Evolutionary conservation across 2,797 vertebrate species (phyloP).

Genomic region (Thalassophryne amazonica): DNA sequence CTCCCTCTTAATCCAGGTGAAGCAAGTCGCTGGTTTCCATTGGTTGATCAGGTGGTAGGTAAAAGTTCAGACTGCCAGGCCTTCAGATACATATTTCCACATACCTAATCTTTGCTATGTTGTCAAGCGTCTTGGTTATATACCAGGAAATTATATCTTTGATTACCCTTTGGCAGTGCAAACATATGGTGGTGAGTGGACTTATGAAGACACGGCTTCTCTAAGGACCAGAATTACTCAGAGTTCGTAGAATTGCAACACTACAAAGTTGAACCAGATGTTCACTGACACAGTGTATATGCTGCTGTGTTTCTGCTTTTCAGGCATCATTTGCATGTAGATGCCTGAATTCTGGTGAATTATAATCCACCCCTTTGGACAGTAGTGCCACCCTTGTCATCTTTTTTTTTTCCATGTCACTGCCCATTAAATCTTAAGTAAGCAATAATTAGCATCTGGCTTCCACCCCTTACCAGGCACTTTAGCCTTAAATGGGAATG

Average conservation of each 20-base stretch:
- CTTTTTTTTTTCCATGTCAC: slow-evolving; percentile 40
- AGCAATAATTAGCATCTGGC: slow-evolving; percentile 59
- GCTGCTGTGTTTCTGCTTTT: neutral
- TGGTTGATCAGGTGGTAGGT: too few relatives aligned
- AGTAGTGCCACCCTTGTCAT: slow-evolving; percentile 39
- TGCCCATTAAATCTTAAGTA: slow-evolving; percentile 56
- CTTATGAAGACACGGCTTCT: neutral
- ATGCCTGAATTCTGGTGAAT: neutral
- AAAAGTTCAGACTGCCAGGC: too few relatives aligned
- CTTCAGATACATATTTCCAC: too few relatives aligned
- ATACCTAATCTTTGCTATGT: neutral
- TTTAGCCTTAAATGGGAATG: slow-evolving; percentile 65
- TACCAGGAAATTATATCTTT: neutral
- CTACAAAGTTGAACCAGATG: neutral
- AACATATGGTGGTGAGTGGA: slow-evolving; percentile 5
- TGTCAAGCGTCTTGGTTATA: neutral
- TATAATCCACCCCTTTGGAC: slow-evolving; percentile 15
- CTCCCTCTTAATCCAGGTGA: too few relatives aligned
- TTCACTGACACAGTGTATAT: neutral
- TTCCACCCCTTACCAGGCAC: slow-evolving; percentile 43
- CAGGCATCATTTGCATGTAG: neutral
- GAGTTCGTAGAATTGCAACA: too few relatives aligned
- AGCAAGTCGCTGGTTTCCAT: too few relatives aligned
- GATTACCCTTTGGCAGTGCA: slow-evolving; percentile 6
- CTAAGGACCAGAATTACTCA: neutral